Percentiles rank a stretch among this genome's conserved stretches.
Evolutionary conservation across 2,888 invertebrate genomes (phyloP).

Genomic region (Hetaerina titia): DNA sequence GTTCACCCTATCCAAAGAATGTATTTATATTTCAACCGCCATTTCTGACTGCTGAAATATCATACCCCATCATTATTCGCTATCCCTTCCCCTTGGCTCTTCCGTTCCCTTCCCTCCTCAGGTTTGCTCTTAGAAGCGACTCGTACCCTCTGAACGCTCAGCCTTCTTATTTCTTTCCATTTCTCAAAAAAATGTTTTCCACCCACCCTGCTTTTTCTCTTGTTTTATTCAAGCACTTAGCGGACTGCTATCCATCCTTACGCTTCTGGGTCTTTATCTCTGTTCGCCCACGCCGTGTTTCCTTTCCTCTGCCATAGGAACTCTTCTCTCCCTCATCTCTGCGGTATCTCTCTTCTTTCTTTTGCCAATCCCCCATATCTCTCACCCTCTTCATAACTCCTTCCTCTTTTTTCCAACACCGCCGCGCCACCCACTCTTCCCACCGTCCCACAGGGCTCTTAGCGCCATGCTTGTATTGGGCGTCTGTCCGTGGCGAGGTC

Average conservation of each 20-base stretch:
- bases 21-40: neutral
- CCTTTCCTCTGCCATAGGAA: neutral
- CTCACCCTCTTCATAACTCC: neutral
- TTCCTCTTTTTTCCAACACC: neutral
- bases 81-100: neutral
- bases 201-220: neutral
- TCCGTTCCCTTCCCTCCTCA: neutral
- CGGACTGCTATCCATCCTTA: slow-evolving; percentile 48
- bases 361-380: neutral
- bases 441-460: neutral
- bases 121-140: neutral
- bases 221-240: slow-evolving; percentile 63
- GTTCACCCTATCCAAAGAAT: neutral
- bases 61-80: slow-evolving; percentile 7
- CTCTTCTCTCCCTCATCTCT: neutral
- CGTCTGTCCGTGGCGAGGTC: neutral
- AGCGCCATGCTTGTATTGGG: slow-evolving; percentile 27
- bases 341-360: neutral
- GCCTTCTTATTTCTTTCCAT: neutral
- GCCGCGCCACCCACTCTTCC: neutral
- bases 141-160: neutral
- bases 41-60: slow-evolving; percentile 31
- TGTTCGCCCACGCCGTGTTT: neutral
- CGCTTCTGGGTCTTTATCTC: slow-evolving; percentile 24
- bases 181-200: slow-evolving; percentile 17